Conservation (phyloP, 2,113 vertebrate species). For the Oophaga pumilio region DNA sequence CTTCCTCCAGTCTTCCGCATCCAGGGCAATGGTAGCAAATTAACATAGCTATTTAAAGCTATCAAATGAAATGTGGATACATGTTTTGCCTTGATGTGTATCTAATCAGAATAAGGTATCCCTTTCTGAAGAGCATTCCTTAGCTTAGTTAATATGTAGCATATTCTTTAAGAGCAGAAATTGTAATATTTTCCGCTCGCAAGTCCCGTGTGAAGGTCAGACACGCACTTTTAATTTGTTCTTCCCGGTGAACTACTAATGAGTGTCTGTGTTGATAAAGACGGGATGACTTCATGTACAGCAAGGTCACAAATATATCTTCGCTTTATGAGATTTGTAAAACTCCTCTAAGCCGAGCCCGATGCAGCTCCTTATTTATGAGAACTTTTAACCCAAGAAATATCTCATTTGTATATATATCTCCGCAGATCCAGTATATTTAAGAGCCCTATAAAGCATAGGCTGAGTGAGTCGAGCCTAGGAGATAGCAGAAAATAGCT, state of each 20-base stretch:
- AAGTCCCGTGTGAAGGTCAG: constrained; percentile 14
- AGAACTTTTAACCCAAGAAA: constrained; percentile 62
- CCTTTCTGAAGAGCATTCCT: neutral
- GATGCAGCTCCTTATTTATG: constrained; percentile 63
- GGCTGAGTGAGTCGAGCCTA: constrained; percentile 58
- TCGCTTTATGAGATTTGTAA: constrained; percentile 63
- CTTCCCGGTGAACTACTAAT: constrained; percentile 61
- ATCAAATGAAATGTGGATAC: neutral
- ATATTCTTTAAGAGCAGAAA: neutral
- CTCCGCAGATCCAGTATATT: constrained; percentile 61
- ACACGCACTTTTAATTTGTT: constrained; percentile 59
- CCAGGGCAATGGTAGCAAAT: neutral
- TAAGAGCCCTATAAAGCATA: constrained; percentile 60
- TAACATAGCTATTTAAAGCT: neutral
- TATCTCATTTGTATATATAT: constrained; percentile 65
- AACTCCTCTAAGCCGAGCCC: constrained; percentile 49
- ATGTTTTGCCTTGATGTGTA: neutral
- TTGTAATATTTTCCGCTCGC: neutral
- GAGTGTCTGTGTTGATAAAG: constrained; percentile 59
- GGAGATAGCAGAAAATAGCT: constrained; percentile 64
- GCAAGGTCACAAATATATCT: constrained; percentile 63
- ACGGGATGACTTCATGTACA: constrained; percentile 44
- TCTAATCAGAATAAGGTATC: neutral
- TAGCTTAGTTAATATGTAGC: neutral
- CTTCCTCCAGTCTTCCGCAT: neutral